Conservation (phyloP, 2,888 invertebrate genomes). For the Parnassius smintheus region DNA sequence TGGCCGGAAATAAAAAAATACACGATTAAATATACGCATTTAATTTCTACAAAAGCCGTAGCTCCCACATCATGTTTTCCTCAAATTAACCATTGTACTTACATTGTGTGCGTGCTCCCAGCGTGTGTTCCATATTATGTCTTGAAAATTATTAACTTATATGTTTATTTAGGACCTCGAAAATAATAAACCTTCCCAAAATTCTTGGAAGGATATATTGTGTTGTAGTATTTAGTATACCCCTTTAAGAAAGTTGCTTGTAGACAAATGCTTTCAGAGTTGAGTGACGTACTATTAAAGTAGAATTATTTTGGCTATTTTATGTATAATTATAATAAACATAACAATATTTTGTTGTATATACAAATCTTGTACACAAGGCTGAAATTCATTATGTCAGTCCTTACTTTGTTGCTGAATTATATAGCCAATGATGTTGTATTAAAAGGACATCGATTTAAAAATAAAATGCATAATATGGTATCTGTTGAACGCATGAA, state of each 20-base stretch:
- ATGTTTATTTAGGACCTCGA: constrained; percentile 26
- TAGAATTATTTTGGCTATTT: constrained; percentile 76
- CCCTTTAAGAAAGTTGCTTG: constrained; percentile 43
- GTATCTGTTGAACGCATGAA: too few species aligned
- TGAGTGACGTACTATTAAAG: constrained; percentile 34
- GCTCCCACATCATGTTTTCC: constrained; percentile 66
- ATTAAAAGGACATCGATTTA: too few species aligned
- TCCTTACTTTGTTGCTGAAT: not conserved
- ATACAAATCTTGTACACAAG: not conserved
- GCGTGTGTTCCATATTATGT: constrained; percentile 39
- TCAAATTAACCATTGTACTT: constrained; percentile 54
- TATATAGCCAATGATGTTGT: too few species aligned
- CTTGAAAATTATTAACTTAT: constrained; percentile 29
- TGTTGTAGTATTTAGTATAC: constrained; percentile 26
- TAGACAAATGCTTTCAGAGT: constrained; percentile 48
- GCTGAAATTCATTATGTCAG: not conserved
- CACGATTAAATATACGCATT: constrained; percentile 13
- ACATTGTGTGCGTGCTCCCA: constrained; percentile 48
- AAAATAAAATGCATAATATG: too few species aligned
- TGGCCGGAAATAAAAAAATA: constrained; percentile 1
- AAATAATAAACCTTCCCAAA: constrained; percentile 51
- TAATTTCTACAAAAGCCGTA: constrained; percentile 62
- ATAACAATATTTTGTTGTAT: constrained; percentile 2
- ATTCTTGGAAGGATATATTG: constrained; percentile 53
- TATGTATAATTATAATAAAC: constrained; percentile 46